Conservation (phyloP, 2,797 vertebrate species). For the Nyctalus aviator region DNA sequence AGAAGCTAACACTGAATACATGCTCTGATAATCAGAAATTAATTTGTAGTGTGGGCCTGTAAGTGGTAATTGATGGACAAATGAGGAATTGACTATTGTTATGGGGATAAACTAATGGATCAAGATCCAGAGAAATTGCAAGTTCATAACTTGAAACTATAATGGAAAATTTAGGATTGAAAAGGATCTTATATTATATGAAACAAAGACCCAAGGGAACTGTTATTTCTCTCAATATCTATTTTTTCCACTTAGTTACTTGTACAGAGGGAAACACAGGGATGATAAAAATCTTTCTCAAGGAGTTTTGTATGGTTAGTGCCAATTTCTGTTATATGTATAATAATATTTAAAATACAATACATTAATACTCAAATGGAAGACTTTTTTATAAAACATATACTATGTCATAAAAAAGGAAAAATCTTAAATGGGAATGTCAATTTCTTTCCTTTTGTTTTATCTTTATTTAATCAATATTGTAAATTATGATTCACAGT, state of each 20-base stretch:
- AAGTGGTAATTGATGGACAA: neutral
- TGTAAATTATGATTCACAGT: neutral
- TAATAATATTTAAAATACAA: neutral
- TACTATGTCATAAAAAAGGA: neutral
- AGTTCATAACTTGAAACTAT: neutral
- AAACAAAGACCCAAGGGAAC: neutral
- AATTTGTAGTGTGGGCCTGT: fast-evolving
- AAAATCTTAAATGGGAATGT: neutral
- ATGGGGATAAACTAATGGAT: neutral
- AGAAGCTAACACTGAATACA: neutral
- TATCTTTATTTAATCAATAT: conserved; percentile 28
- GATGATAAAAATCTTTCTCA: neutral
- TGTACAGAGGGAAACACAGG: neutral
- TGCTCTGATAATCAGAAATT: neutral
- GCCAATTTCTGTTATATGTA: neutral
- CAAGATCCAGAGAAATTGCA: neutral
- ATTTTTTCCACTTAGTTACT: neutral
- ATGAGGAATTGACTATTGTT: neutral
- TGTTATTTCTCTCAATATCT: neutral
- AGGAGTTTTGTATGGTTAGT: neutral
- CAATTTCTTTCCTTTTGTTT: conserved; percentile 16
- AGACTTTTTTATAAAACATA: neutral
- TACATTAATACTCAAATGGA: neutral
- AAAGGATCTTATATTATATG: neutral
- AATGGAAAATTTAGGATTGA: neutral